Base-by-base conservation (phyloP, 2,888 invertebrate genomes). In the Dryococelus australis region DNA sequence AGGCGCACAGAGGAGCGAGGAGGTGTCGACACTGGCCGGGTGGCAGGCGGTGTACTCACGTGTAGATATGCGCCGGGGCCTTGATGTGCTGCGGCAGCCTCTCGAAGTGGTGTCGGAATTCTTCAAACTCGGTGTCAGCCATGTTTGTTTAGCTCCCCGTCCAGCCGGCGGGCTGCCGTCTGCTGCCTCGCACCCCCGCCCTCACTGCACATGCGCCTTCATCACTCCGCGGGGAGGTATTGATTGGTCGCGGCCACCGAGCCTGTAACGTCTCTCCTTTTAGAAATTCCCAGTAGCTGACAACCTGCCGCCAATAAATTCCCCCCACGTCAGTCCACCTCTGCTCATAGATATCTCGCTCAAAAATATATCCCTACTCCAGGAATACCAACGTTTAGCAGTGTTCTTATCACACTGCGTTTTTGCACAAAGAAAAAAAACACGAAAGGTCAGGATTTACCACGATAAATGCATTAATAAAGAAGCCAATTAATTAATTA, bases 41-140 rank as follows among this genome's bases (percentile, higher is more conserved):
- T 2, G 16, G 28, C 35, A 13, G 24, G 28, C 35, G 35, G 24
- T 83, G n/a, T 80, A 96, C 97, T 97, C 95, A 98, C 98, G 97
- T 97, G 93, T 98, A 98, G 93, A 96, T 97, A 88, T 97, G 96
- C 90, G 96, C 95, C 87, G 97, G 95, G 86, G 96, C 96, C 92
- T 95, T 96, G 90, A 95, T 95, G 91, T 96, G 96, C 92, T 96
- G 96, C 88, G 96, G 96, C 92, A 96, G 93, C 93, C 95, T 95
- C 91, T 97, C 97, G 93, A 97, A 97, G 92, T 96, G 96, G 91
- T 96, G 96, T 91, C 96, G 96, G 94, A 98, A 97, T 94, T 98
- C 97, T 93, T 98, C 98, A 93, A 97, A 98, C 93, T 98, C 98
- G 92, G 96, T 96, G 94, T 98, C 98, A 91, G 97, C 98, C 98